These are phyloP conservation scores for Gobiocypris rarus DNA, from an alignment of 2,113 vertebrate genomes.

Conservation along the genomic window DNA sequence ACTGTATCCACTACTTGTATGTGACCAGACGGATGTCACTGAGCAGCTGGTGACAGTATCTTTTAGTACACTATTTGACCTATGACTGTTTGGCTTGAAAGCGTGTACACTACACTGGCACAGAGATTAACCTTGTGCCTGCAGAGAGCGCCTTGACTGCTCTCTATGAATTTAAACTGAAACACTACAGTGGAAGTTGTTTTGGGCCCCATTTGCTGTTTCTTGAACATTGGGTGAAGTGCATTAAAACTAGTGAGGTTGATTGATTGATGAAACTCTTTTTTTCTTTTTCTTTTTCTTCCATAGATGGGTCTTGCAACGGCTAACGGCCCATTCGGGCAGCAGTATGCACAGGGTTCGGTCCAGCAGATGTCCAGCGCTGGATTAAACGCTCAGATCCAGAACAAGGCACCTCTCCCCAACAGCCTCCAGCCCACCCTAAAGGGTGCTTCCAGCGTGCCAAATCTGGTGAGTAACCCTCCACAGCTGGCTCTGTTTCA, in stretches of 20 bases:
- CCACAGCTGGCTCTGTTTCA: not conserved
- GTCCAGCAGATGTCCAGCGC: constrained; percentile 89
- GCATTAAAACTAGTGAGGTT: not conserved
- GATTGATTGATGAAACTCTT: not conserved
- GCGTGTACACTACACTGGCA: not conserved
- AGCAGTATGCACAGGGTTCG: constrained; percentile 87
- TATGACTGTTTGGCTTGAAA: not conserved
- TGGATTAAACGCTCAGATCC: constrained; percentile 87
- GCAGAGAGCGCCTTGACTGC: not conserved
- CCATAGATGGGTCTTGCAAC: constrained; percentile 89
- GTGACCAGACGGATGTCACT: not conserved
- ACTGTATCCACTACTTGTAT: not conserved
- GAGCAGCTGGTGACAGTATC: constrained; percentile 19
- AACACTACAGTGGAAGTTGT: not conserved
- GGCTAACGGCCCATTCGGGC: constrained; percentile 86
- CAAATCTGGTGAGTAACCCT: constrained; percentile 88
- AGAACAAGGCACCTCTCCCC: constrained; percentile 87
- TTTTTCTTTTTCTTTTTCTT: constrained; percentile 22
- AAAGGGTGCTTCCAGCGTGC: constrained; percentile 89
- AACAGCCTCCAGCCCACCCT: constrained; percentile 91
- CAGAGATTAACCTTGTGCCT: not conserved
- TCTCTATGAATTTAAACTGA: not conserved
- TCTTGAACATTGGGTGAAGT: not conserved
- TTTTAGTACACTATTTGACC: constrained; percentile 20
- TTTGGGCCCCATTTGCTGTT: not conserved